Base-by-base conservation (phyloP, 1,140 invertebrate genomes). In the Trachymyrmex septentrionalis region DNA sequence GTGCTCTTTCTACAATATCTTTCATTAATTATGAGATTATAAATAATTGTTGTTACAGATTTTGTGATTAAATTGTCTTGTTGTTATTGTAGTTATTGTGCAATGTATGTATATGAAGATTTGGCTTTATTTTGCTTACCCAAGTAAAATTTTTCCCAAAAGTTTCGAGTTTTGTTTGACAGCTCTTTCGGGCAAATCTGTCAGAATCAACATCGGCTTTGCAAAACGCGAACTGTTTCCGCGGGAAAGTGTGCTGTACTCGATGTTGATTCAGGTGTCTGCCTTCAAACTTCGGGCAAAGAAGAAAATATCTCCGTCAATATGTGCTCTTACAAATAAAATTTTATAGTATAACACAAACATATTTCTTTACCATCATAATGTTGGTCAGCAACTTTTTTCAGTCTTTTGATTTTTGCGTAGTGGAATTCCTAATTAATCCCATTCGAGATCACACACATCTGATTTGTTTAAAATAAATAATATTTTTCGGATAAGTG, bases 261-360 rank as follows among this genome's bases (percentile, higher is more conserved):
- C 57, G 69, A 16, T 84, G 80, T 84, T 84, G 80, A 84, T 84
- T 84, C 55, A 84, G 69, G 38, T 84, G 80, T 84, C 69, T 73
- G 69, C 9, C 38, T 61, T 63, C 38, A 50, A 84, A 84, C 69
- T 84, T 64, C 57, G 55, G 14, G 38, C n/a, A 84, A 61, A 73
- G 69, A 84, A 63, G 80, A 84, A 84, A 75, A 84, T 84, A 84
- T 84, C 80, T 77, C 24, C 55, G 38, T 75, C 80, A 75, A 82
- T 84, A 80, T 81, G 72, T 77, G 44, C 69, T 21, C 30, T 44
- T 55, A 16, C 61, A 50, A 89, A 66, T 87, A 67, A 69, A 50
- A 69, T 61, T 78, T 75, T 59, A 44, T 63, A 75, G 78, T 71
- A 50, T 59, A 85, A 48, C 21, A 30, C 76, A 84, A 78, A 81